A percentile compares a stretch with the other conserved stretches of the same genome.
Evolutionary conservation across 2,113 vertebrate genomes (phyloP).

Genomic region (Haplotaxodon microlepis): DNA sequence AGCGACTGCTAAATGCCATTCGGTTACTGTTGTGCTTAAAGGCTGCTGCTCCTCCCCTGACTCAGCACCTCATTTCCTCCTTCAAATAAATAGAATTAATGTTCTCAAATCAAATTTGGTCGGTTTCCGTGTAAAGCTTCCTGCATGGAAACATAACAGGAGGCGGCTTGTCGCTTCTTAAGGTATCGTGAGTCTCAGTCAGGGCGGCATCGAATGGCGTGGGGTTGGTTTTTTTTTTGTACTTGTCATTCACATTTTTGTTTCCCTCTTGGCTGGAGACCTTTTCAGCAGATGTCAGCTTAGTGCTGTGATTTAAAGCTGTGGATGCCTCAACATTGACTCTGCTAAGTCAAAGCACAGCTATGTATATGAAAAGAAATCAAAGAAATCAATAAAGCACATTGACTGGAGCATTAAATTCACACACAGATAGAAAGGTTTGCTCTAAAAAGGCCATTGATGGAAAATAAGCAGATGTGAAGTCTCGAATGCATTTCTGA

Average conservation of each 20-base stretch:
- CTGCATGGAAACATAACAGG: constrained; percentile 48
- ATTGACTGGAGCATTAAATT: background rate
- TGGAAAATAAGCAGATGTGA: background rate
- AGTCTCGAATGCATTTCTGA: background rate
- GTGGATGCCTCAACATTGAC: background rate
- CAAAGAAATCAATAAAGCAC: background rate
- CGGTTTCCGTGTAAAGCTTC: constrained; percentile 31
- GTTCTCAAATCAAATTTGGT: constrained; percentile 52
- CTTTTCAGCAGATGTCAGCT: constrained; percentile 23
- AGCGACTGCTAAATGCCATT: constrained; percentile 34
- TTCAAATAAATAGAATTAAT: constrained; percentile 59
- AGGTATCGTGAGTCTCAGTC: constrained; percentile 17
- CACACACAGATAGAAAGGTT: background rate
- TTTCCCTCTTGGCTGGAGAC: background rate
- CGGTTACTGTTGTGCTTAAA: constrained; percentile 52
- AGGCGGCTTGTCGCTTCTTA: constrained; percentile 8
- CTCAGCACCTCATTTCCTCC: constrained; percentile 62
- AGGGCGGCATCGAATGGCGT: background rate
- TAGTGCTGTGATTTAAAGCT: constrained; percentile 16
- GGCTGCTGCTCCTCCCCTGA: constrained; percentile 29
- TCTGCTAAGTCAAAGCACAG: background rate
- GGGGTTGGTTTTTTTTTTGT: fast-evolving
- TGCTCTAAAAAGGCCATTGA: background rate
- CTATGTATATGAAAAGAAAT: background rate
- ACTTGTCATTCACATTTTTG: constrained; percentile 23